Percentiles rank a stretch among this genome's conserved stretches.
phyloP scores from a whole-genome alignment of 2,113 vertebrate genomes.

The Lutjanus erythropterus region DNA sequence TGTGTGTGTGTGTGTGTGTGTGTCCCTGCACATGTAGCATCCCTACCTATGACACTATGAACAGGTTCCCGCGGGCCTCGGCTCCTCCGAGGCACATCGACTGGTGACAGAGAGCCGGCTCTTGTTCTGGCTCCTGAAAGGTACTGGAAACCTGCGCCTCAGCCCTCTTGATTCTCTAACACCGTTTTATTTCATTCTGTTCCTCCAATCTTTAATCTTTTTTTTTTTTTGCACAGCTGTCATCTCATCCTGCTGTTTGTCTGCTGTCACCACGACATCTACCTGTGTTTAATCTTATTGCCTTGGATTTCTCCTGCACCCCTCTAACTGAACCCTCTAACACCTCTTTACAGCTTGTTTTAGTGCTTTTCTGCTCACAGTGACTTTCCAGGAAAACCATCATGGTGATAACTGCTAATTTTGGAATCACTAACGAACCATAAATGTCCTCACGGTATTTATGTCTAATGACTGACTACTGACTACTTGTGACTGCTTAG shows the following conservation, averaged over 20 bases:
- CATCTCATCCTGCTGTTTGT: constrained; percentile 20
- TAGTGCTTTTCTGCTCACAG: constrained; percentile 65
- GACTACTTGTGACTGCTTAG: constrained; percentile 38
- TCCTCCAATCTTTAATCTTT: not conserved
- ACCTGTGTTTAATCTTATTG: not conserved
- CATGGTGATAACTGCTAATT: constrained; percentile 68
- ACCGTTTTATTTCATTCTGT: not conserved
- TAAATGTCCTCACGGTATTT: constrained; percentile 44
- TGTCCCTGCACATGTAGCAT: constrained; percentile 73
- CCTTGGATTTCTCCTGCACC: not conserved
- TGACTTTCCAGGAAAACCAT: constrained; percentile 64
- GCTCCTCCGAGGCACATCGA: constrained; percentile 87
- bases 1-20: constrained; percentile 33
- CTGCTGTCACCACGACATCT: not conserved
- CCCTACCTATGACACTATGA: constrained; percentile 86
- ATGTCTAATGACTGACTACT: too few relatives aligned
- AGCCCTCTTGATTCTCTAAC: constrained; percentile 1
- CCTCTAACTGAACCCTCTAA: constrained; percentile 27
- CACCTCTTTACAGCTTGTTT: constrained; percentile 65
- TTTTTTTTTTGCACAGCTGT: constrained; percentile 31
- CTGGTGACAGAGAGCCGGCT: constrained; percentile 81
- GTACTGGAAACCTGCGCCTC: constrained; percentile 69
- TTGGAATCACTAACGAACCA: constrained; percentile 47
- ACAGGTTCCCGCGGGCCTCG: constrained; percentile 88
- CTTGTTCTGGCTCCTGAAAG: constrained; percentile 77